Evolutionary conservation across 2,888 invertebrate species (phyloP).

Genomic region (Willowsia nigromaculata): DNA sequence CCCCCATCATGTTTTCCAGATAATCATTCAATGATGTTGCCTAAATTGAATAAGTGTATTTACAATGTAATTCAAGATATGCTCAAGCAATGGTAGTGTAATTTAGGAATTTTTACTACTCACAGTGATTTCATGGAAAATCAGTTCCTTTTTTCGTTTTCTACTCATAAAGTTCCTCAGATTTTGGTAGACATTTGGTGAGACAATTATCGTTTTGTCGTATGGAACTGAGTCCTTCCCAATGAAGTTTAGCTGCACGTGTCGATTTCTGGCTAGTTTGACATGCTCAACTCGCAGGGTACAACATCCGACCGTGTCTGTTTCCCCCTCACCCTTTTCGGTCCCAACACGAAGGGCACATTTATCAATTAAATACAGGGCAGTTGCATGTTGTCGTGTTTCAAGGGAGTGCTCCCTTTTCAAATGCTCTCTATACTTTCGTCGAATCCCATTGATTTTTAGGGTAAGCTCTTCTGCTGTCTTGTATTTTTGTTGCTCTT

Average conservation of each 20-base stretch:
- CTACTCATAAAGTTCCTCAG: conserved; percentile 98
- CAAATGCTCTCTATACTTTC: conserved; percentile 91
- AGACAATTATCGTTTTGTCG: conserved; percentile 97
- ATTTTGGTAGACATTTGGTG: conserved; percentile 99
- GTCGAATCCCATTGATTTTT: not conserved
- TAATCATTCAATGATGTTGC: conserved; percentile 98
- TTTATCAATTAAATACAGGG: conserved; percentile 68
- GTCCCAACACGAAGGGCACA: conserved; percentile 41
- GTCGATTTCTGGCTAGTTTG: conserved; percentile 87
- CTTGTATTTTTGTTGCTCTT: conserved; percentile 31
- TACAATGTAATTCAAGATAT: too few relatives aligned
- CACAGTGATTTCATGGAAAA: conserved; percentile 94
- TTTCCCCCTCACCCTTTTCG: conserved; percentile 92
- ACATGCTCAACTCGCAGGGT: conserved; percentile 98
- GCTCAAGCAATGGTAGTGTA: not conserved
- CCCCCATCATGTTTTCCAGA: conserved; percentile 97
- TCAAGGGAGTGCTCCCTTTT: conserved; percentile 99
- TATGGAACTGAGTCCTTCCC: conserved; percentile 96
- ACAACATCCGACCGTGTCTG: conserved; percentile 99
- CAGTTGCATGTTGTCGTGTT: conserved; percentile 81
- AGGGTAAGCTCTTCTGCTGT: conserved; percentile 21
- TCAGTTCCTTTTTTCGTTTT: conserved; percentile 95
- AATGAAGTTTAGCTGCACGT: conserved; percentile 83
- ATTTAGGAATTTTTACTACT: too few relatives aligned
- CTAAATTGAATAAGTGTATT: conserved; percentile 81